phyloP scores from a whole-genome alignment of 2,113 vertebrate species.

The Apeltes quadracus region DNA sequence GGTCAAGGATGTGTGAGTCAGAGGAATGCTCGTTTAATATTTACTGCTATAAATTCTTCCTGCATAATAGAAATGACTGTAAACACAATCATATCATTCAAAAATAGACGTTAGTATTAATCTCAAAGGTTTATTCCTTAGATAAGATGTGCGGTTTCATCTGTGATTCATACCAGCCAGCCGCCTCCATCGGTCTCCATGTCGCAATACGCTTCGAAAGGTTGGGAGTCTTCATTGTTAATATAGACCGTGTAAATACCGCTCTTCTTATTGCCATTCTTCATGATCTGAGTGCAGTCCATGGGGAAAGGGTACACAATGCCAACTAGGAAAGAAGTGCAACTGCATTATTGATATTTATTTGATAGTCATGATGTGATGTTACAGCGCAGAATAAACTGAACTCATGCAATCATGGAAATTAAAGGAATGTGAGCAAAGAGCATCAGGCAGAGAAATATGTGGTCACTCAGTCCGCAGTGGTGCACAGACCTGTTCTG shows the following conservation, averaged over 20 bases:
- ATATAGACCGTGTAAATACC: slow-evolving; percentile 85
- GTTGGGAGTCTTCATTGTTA: slow-evolving; percentile 70
- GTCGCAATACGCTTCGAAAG: slow-evolving; percentile 86
- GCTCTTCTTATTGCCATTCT: slow-evolving; percentile 76
- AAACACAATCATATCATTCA: neutral
- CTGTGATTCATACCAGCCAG: slow-evolving; percentile 82
- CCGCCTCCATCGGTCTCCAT: slow-evolving; percentile 88
- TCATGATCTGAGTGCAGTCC: slow-evolving; percentile 86
- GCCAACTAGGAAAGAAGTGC: slow-evolving; percentile 65
- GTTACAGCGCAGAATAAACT: neutral
- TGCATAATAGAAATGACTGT: neutral
- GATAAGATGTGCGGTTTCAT: neutral
- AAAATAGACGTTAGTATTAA: neutral
- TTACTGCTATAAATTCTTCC: neutral
- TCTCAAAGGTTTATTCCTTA: neutral
- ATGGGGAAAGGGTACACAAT: slow-evolving; percentile 78
- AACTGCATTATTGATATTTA: slow-evolving; percentile 2
- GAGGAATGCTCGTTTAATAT: neutral
- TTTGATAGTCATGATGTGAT: neutral
- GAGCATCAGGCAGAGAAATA: neutral
- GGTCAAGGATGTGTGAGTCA: neutral
- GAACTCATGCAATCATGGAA: neutral
- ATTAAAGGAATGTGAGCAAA: neutral
- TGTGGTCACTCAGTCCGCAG: neutral
- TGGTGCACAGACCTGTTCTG: slow-evolving; percentile 79